Evolutionary conservation across 1,140 invertebrate species (phyloP).

Genomic region (Drosophila carrolli): DNA sequence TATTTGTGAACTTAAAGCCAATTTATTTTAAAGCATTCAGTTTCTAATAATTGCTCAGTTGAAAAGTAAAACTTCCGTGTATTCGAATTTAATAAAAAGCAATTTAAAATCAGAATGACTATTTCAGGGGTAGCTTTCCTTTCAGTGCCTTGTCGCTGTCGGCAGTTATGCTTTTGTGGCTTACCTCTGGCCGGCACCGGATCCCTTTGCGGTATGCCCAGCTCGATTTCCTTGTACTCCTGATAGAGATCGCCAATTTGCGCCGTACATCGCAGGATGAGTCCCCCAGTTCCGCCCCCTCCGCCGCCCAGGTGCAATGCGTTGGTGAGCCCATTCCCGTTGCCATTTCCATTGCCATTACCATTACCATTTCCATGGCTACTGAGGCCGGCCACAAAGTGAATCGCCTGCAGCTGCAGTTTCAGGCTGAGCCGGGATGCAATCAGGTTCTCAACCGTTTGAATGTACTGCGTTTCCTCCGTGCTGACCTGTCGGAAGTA

Average conservation of each 20-base stretch:
- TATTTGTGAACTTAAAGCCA: no score
- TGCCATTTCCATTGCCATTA: slow-evolving; percentile 40
- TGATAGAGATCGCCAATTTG: slow-evolving; percentile 86
- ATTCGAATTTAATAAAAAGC: not conserved
- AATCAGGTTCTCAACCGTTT: slow-evolving; percentile 77
- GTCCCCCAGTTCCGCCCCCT: slow-evolving; percentile 59
- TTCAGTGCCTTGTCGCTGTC: slow-evolving; percentile 12
- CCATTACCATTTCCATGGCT: slow-evolving; percentile 52
- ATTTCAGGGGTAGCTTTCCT: not conserved
- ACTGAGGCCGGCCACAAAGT: slow-evolving; percentile 63
- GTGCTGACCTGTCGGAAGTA: slow-evolving; percentile 53
- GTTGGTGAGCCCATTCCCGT: slow-evolving; percentile 25
- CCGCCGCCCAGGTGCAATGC: slow-evolving; percentile 10
- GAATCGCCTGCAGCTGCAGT: slow-evolving; percentile 80
- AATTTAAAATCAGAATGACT: not conserved
- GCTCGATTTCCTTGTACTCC: slow-evolving; percentile 85
- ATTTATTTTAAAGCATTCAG: no score
- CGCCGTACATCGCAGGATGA: slow-evolving; percentile 86
- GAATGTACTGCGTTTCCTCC: slow-evolving; percentile 80
- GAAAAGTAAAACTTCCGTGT: no score
- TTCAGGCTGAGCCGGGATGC: slow-evolving; percentile 82
- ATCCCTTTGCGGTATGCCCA: slow-evolving; percentile 85
- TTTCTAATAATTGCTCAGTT: no score
- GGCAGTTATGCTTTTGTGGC: slow-evolving; percentile 51
- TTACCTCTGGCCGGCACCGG: slow-evolving; percentile 87